Conservation (phyloP, 2,888 invertebrate species). For the Lordiphosa andalusiaca region DNA sequence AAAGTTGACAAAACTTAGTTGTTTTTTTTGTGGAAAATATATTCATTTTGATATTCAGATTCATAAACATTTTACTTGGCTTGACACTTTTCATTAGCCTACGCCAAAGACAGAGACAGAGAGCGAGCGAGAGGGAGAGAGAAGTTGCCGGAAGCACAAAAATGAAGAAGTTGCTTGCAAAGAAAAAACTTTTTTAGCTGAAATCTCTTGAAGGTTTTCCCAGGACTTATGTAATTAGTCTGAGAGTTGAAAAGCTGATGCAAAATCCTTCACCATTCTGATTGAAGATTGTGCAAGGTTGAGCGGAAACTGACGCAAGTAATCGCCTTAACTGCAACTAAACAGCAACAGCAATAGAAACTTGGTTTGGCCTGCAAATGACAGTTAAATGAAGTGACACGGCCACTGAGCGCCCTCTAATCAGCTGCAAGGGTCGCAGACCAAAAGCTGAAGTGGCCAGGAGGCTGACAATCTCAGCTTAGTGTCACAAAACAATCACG, state of each 20-base stretch:
- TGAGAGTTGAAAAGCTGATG: not conserved
- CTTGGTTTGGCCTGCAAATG: constrained; percentile 46
- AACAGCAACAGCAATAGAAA: constrained; percentile 12
- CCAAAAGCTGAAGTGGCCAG: not conserved
- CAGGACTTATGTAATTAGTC: constrained; percentile 9
- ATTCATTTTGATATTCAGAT: too few relatives aligned
- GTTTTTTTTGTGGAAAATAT: too few relatives aligned
- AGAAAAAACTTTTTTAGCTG: not conserved
- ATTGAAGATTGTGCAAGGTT: constrained; percentile 8
- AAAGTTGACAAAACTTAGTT: too few relatives aligned
- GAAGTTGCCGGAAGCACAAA: constrained; percentile 3
- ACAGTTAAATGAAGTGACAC: constrained; percentile 67
- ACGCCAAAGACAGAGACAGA: not conserved
- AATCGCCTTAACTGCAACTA: constrained; percentile 9
- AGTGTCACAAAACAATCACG: constrained; percentile 20
- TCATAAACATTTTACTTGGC: constrained; percentile 1
- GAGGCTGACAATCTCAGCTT: constrained; percentile 28
- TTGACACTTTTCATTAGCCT: constrained; percentile 15
- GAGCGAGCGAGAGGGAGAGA: not conserved
- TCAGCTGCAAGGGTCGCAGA: constrained; percentile 40
- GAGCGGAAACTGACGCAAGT: constrained; percentile 6
- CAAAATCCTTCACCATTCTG: too few relatives aligned
- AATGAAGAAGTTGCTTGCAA: constrained; percentile 4
- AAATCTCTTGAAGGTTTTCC: constrained; percentile 8
- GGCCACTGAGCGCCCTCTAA: constrained; percentile 38